A percentile compares a stretch with the other conserved stretches of the same genome.
These are phyloP conservation scores for Musca vetustissima DNA, from an alignment of 1,140 invertebrate genomes.

Conservation along the genomic window DNA sequence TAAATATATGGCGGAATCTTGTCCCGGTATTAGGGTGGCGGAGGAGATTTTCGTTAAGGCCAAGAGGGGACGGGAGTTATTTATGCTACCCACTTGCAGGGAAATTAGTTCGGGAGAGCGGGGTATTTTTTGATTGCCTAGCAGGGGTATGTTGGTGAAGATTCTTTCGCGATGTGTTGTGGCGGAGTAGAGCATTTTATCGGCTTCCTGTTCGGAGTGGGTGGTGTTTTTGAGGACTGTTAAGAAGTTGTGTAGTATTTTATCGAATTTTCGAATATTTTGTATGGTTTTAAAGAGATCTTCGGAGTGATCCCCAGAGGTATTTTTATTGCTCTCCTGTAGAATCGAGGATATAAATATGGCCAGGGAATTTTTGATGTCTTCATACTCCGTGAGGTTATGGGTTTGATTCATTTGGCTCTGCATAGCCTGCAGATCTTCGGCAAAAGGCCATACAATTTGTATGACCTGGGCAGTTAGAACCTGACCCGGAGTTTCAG, in stretches of 20 bases:
- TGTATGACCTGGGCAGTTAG: conserved; percentile 42
- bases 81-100: conserved; percentile 1
- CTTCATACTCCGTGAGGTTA: not conserved
- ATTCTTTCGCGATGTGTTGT: no score
- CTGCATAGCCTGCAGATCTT: conserved; percentile 36
- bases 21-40: not conserved
- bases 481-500: conserved; percentile 39
- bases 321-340: conserved; percentile 32
- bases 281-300: conserved; percentile 39
- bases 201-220: no score
- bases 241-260: not conserved
- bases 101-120: conserved; percentile 25
- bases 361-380: conserved; percentile 27
- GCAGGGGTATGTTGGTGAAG: no score
- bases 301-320: not conserved
- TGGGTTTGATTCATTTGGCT: conserved; percentile 24
- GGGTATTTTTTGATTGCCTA: no score
- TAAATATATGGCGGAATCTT: conserved; percentile 15
- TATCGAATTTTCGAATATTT: conserved; percentile 30
- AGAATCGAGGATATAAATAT: conserved; percentile 37
- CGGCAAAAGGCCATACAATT: conserved; percentile 39
- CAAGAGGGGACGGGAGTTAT: conserved; percentile 15
- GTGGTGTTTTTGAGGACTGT: no score
- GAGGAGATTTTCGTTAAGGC: conserved; percentile 19
- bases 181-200: no score